These are phyloP conservation scores for Prionailurus bengalensis DNA, from an alignment of 2,113 vertebrate species.

Conservation along the genomic window DNA sequence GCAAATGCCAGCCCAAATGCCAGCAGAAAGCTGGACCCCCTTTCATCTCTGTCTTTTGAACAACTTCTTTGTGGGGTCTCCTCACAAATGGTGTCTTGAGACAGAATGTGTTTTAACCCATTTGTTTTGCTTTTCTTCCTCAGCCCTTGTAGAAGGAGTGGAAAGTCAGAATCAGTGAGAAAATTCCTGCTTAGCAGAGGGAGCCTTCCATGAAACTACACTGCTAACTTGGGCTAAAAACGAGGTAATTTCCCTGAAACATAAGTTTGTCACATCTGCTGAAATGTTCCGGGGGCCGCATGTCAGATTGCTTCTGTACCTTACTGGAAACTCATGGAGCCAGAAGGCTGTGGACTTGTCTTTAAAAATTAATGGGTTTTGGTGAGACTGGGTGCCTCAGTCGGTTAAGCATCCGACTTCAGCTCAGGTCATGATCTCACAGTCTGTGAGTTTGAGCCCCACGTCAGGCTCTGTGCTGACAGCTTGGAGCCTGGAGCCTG, in stretches of 20 bases:
- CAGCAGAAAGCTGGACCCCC: constrained; percentile 68
- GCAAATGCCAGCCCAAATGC: constrained; percentile 80
- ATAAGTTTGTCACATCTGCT: background rate
- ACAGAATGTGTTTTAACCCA: constrained; percentile 59
- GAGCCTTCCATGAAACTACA: background rate
- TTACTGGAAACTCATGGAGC: background rate
- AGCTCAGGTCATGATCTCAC: too few species aligned
- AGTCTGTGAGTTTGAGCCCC: too few species aligned
- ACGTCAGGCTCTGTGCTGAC: too few species aligned
- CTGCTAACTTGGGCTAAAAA: background rate
- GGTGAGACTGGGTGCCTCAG: too few species aligned
- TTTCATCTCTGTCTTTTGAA: constrained; percentile 82
- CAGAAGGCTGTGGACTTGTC: background rate
- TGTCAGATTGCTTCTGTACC: background rate
- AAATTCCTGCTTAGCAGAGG: background rate
- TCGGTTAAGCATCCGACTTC: too few species aligned
- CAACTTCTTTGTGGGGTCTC: constrained; percentile 74
- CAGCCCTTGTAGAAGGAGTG: background rate
- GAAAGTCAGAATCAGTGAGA: background rate
- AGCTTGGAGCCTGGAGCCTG: too few species aligned
- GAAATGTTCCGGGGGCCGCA: background rate
- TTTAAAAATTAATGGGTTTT: background rate
- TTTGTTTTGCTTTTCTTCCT: constrained; percentile 65
- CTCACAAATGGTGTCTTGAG: constrained; percentile 75
- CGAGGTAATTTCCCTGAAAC: background rate